Evolutionary conservation across 1,140 invertebrate species (phyloP), one percentile per base, ranked within the genome.

Genomic region (Drosophila pachea): DNA sequence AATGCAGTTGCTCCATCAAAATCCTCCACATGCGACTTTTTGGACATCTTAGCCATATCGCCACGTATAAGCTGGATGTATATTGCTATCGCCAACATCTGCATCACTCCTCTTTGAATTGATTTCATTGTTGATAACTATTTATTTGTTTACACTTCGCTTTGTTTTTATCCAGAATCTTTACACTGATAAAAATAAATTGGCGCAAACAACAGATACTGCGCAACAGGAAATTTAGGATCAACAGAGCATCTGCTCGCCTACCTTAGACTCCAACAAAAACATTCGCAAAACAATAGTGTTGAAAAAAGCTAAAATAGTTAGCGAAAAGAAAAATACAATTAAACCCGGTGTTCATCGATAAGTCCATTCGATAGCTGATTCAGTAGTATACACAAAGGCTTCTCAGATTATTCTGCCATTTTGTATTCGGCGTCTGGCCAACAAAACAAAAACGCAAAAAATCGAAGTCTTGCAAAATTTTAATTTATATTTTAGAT

Each of bases 1-100:
- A 98, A 89, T 9, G 93, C 94, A 0, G 95, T 94, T 22, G 96
- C 91, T 64, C 95, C 94, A 36, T 91, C 91, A 14, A 97, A 92
- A 58, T 96, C 95, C 87, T 97, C 96, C 0, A 97, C 94, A 86
- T 97, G 94, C 8, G 95, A 97, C 60, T 95, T 93, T 79, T 93
- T 93, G 48, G 93, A 94, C 56, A 77, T 42, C 43, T 71, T 58
- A 14, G 36, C 12, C 43, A 82, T 38, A n/a, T 49, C 32, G 43
- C 64, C 49, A 43, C 35, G 43, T 36, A 55, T 96, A 89, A 45
- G 40, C 14, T 36, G 14, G 7, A 45, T 9, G 32, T 35, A 31
- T 12, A 12, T 47, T 32, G 31, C 2, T 12, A 59, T 59, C 31
- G 16, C 42, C 56, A 59, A 32, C 43, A 59, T 47, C 56, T 35